Evolutionary conservation across 2,888 invertebrate species (phyloP), one percentile per base, ranked within the genome.

Genomic region (Drosophila buzzatii): DNA sequence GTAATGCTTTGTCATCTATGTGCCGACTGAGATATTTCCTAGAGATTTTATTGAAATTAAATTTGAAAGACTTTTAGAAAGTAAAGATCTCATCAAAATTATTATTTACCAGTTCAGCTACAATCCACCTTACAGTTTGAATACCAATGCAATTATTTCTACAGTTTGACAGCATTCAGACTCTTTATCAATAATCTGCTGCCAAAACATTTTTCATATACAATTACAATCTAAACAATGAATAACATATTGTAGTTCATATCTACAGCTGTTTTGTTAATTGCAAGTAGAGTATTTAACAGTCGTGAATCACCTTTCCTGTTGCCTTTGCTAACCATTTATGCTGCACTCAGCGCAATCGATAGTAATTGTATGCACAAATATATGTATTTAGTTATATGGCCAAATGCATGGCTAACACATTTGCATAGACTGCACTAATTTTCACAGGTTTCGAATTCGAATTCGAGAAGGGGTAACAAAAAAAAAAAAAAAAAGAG

Each of bases 351-450:
- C 74, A 57, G 76, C 83, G 69, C 37, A 56, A 61, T 57, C 41
- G 41, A 3, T 10, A 63, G 68, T 42, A 73, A 74, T 75, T 82
- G 76, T 39, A 37, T 56, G 45, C 31, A 27, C 65, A 64, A 79
- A 76, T 56, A 45, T 14, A 14, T 18, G 44, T 5, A 44, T 5
- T 0, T 18, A 37, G 9, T 4, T n/a, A 23, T 23, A 57, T 33
- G 39, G 31, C 27, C 51, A 67, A 31, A 31, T 31, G 59, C 59
- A 61, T 52, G 79, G 41, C 23, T 49, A 69, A 64, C 69, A 62
- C 73, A 74, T 63, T 70, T 72, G 75, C 79, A 77, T 27, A 8
- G 57, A 53, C 7, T 80, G 77, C 79, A 74, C 79, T 76, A 83
- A 83, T 65, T 73, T 76, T 70, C 62, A 71, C 76, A 62, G 59